Percentiles rank a stretch among this genome's conserved stretches.
Conservation (phyloP, 2,797 vertebrate species). For the Meda fulgida region DNA sequence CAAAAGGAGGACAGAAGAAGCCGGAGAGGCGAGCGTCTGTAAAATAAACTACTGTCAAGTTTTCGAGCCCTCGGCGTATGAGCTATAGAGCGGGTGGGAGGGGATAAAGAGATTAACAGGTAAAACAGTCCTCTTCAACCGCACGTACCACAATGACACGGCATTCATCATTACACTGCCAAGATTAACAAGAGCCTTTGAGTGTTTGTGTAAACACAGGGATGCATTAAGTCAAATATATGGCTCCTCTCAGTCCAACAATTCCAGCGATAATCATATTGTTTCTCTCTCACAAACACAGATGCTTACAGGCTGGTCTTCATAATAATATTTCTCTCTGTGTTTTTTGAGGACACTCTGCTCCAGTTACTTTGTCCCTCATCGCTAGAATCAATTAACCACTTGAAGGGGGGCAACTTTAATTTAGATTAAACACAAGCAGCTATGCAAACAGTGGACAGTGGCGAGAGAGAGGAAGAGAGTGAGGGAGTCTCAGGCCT, state of each 20-base stretch:
- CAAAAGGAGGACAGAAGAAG: slow-evolving; percentile 34
- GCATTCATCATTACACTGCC: slow-evolving; percentile 62
- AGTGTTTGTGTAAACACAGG: slow-evolving; percentile 31
- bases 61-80: slow-evolving; percentile 40
- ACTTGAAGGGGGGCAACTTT: slow-evolving; percentile 58
- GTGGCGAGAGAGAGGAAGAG: slow-evolving; percentile 61
- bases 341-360: slow-evolving; percentile 35
- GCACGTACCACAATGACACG: slow-evolving; percentile 53
- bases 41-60: slow-evolving; percentile 60
- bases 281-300: slow-evolving; percentile 35
- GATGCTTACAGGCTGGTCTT: slow-evolving; percentile 27
- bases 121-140: slow-evolving; percentile 53
- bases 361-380: slow-evolving; percentile 65
- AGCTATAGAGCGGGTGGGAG: slow-evolving; percentile 37
- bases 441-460: slow-evolving; percentile 77
- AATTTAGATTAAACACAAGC: slow-evolving; percentile 73
- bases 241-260: slow-evolving; percentile 51
- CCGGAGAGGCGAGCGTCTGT: slow-evolving; percentile 36
- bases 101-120: slow-evolving; percentile 55
- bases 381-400: slow-evolving; percentile 58
- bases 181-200: slow-evolving; percentile 53
- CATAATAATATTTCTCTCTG: slow-evolving; percentile 75
- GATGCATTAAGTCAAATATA: slow-evolving; percentile 24
- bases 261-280: slow-evolving; percentile 69
- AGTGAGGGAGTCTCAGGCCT: slow-evolving; percentile 67